These are phyloP conservation scores for Druceiella hillmani DNA, from an alignment of 2,888 invertebrate species.

Conservation along the genomic window DNA sequence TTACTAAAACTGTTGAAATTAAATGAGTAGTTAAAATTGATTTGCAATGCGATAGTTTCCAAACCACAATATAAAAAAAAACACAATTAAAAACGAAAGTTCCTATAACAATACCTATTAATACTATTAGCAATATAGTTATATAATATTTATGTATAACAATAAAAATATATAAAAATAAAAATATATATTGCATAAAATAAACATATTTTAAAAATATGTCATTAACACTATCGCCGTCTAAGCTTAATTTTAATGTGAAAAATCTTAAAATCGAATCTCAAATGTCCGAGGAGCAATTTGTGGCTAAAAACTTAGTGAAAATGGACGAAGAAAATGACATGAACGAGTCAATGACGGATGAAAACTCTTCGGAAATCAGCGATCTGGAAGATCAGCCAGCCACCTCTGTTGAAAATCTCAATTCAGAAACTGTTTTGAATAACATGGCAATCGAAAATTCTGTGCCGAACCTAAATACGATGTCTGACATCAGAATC, in stretches of 20 bases:
- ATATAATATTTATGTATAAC: slow-evolving; percentile 32
- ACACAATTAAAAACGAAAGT: too few species aligned
- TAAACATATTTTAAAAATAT: slow-evolving; percentile 26
- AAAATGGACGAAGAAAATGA: slow-evolving; percentile 38
- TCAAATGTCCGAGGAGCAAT: slow-evolving; percentile 30
- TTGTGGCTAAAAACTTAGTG: slow-evolving; percentile 19
- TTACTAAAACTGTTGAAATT: too few species aligned
- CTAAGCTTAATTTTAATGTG: too few species aligned
- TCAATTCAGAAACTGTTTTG: slow-evolving; percentile 30
- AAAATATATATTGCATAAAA: slow-evolving; percentile 25
- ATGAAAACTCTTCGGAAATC: slow-evolving; percentile 37
- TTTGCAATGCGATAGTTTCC: too few species aligned
- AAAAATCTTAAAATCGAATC: slow-evolving; percentile 37
- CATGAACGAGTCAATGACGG: slow-evolving; percentile 38
- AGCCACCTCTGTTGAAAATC: slow-evolving; percentile 17
- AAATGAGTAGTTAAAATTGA: too few species aligned
- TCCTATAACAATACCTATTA: slow-evolving; percentile 51
- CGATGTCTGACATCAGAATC: slow-evolving; percentile 46
- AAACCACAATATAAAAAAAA: too few species aligned
- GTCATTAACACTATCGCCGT: slow-evolving; percentile 43
- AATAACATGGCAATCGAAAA: slow-evolving; percentile 41
- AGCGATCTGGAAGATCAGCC: slow-evolving; percentile 41
- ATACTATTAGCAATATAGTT: slow-evolving; percentile 18
- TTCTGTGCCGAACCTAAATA: slow-evolving; percentile 33
- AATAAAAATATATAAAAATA: background rate